Base-by-base conservation (phyloP, 2,888 invertebrate species). In the Eristalinus aeneus region DNA sequence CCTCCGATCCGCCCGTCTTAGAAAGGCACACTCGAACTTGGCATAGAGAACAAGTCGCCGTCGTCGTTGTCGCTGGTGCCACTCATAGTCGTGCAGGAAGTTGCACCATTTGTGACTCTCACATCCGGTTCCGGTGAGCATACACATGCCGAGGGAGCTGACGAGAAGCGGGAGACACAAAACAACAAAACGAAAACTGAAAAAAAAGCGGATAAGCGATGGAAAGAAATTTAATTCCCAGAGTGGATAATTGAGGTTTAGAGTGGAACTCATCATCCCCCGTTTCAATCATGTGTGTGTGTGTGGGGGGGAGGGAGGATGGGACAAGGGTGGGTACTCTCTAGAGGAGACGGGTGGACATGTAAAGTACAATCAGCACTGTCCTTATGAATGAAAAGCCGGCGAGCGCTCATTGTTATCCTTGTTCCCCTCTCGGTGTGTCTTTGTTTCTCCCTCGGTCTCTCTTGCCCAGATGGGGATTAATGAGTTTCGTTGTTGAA, bases 401-500 rank as follows among this genome's bases (percentile, higher is more conserved):
- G 32, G 36, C 20, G 39, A 72, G 65, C 58, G 16, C 20, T 64
- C 60, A 65, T 39, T 78, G 71, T 65, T 78, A 27, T 27, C 27
- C 27, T 27, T 27, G 27, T 72, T 65, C 69, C 69, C 34, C 64
- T 64, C 58, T 74, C 31, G 27, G 27, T 5, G 27, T 27, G 2
- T 5, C 27, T 27, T 27, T 27, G 27, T 27, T n/a, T 73, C 56
- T 8, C 16, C 8, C 54, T 9, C 8, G 20, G 22, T 5, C 22
- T 8, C 54, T 8, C 22, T 56, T 22, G 0, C 23, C 23, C 56
- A 23, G 23, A 56, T 64, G 11, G 54, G 77, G 39, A 77, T 77
- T 77, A 82, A 82, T 83, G 83, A 79, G 78, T 79, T 84, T 74
- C 78, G 74, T 71, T 79, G 73, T 73, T 71, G 74, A 39, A 74